A percentile compares a stretch with the other conserved stretches of the same genome.
These are phyloP conservation scores for Wasmannia auropunctata DNA, from an alignment of 1,140 invertebrate species.

Conservation along the genomic window DNA sequence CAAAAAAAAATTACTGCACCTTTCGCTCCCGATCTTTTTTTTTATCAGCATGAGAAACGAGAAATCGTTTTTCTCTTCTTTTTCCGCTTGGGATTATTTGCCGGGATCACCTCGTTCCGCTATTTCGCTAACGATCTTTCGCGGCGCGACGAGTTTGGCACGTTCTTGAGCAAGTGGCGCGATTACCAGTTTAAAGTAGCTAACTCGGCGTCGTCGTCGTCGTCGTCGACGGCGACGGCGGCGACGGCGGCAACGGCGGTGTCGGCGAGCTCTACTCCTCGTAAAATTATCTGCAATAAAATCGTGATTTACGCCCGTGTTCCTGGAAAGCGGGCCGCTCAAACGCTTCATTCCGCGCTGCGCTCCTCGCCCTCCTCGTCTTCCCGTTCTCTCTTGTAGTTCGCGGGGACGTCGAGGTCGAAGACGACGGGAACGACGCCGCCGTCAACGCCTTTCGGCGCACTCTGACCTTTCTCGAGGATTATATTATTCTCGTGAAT, in stretches of 20 bases:
- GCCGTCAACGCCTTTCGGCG: constrained; percentile 20
- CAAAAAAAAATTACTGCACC: neutral
- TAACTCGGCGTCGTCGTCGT: constrained; percentile 51
- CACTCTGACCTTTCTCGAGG: constrained; percentile 42
- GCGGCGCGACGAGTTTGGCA: constrained; percentile 15
- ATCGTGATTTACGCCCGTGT: constrained; percentile 79
- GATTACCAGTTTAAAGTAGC: constrained; percentile 80
- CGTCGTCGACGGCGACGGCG: constrained; percentile 31
- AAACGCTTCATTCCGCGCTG: constrained; percentile 64
- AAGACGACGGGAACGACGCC: constrained; percentile 42
- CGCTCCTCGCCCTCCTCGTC: constrained; percentile 38
- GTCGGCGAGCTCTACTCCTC: constrained; percentile 70
- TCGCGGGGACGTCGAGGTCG: constrained; percentile 44
- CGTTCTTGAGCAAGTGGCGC: constrained; percentile 35
- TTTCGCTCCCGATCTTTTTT: neutral
- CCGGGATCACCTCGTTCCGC: constrained; percentile 49
- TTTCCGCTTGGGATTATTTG: neutral
- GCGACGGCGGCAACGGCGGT: constrained; percentile 42
- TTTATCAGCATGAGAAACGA: neutral
- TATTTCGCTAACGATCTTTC: constrained; percentile 74
- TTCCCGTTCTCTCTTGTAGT: neutral
- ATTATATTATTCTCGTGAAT: constrained; percentile 31
- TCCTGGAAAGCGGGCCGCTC: constrained; percentile 78
- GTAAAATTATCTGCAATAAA: constrained; percentile 83
- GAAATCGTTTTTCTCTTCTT: neutral